Evolutionary conservation across 2,113 vertebrate species (phyloP).

Genomic region (Trinectes maculatus): DNA sequence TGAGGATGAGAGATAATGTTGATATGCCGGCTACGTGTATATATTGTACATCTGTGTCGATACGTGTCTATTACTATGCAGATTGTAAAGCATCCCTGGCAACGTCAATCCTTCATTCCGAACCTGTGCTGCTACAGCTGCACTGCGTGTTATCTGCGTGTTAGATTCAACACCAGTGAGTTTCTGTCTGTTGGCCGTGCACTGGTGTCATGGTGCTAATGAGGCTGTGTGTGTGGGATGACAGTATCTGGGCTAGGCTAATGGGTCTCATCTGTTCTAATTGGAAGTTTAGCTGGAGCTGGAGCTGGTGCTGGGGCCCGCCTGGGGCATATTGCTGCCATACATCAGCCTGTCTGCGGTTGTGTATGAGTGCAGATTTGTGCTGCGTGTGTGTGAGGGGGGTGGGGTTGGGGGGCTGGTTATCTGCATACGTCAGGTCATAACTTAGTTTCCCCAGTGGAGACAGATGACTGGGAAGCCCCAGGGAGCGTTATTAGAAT

Average conservation of each 20-base stretch:
- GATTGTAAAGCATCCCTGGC: conserved; percentile 40
- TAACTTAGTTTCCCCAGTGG: conserved; percentile 78
- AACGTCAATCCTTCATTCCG: conserved; percentile 67
- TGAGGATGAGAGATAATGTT: conserved; percentile 44
- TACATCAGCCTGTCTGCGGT: conserved; percentile 82
- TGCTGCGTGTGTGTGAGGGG: conserved; percentile 26
- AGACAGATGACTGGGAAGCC: conserved; percentile 78
- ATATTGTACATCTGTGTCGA: conserved; percentile 53
- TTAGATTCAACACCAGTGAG: conserved; percentile 70
- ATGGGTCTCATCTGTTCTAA: conserved; percentile 85
- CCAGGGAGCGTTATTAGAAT: conserved; percentile 75
- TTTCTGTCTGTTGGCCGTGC: conserved; percentile 66
- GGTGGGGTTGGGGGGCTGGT: conserved; percentile 24
- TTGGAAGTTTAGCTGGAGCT: conserved; percentile 74
- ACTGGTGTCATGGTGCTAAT: conserved; percentile 73
- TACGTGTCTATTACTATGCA: conserved; percentile 67
- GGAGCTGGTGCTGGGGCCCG: conserved; percentile 66
- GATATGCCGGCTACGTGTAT: conserved; percentile 62
- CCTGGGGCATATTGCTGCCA: conserved; percentile 85
- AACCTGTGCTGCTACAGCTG: conserved; percentile 47
- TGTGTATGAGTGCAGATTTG: conserved; percentile 32
- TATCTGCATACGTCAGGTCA: conserved; percentile 80
- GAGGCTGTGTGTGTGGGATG: conserved; percentile 78
- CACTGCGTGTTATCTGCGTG: conserved; percentile 68
- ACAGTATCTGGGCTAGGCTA: conserved; percentile 77